Percentiles rank a stretch among this genome's conserved stretches.
phyloP scores from a whole-genome alignment of 1,140 invertebrate species.

The Ruditapes philippinarum region DNA sequence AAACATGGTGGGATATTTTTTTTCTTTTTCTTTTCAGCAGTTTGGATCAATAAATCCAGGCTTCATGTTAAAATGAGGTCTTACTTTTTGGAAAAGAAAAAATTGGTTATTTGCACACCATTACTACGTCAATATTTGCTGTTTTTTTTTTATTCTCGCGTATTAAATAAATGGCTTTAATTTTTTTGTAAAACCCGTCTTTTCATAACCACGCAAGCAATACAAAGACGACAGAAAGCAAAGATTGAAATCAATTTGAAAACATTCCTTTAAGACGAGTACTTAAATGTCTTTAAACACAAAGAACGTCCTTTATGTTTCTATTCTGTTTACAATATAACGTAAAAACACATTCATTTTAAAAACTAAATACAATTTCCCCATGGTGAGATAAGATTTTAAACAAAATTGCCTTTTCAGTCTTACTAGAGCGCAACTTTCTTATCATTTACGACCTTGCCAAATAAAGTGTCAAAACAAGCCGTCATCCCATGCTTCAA shows the following conservation, averaged over 20 bases:
- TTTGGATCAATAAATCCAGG: constrained; percentile 12
- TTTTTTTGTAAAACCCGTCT: not conserved
- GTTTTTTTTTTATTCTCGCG: constrained; percentile 9
- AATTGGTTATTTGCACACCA: not conserved
- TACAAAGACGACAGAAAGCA: not conserved
- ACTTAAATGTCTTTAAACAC: not conserved
- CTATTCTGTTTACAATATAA: not conserved
- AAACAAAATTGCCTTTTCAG: not conserved
- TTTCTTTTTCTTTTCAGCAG: not conserved
- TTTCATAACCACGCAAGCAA: not conserved
- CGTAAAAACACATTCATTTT: not conserved
- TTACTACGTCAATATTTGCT: not conserved
- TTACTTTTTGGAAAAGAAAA: constrained; percentile 6
- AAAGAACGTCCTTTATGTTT: not conserved
- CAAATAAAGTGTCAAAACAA: not conserved
- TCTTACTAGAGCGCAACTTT: not conserved
- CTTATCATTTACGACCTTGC: not conserved
- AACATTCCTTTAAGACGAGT: constrained; percentile 2
- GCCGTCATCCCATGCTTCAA: not conserved
- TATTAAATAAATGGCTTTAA: not conserved
- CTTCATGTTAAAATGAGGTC: not conserved
- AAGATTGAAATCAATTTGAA: constrained; percentile 18
- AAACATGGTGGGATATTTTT: too few relatives aligned
- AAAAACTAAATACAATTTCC: not conserved
- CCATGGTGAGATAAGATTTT: not conserved